These are phyloP conservation scores for Pan troglodytes DNA, from an alignment of 2,113 vertebrate species.

Conservation along the genomic window NHGRI_mPanTro3-v2.1_pri NC_072411.2:52678501-52679000, in stretches of 20 bases:
- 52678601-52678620: slow-evolving; percentile 71
- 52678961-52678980: slow-evolving; percentile 14
- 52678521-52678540: neutral
- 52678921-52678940: slow-evolving; percentile 26
- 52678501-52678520: slow-evolving; percentile 78
- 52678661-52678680: slow-evolving; percentile 76
- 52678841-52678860: neutral
- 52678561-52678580: slow-evolving; percentile 28
- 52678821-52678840: slow-evolving; percentile 23
- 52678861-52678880: neutral
- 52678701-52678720: slow-evolving; percentile 46
- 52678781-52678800: neutral
- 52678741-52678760: neutral
- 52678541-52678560: slow-evolving; percentile 24
- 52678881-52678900: neutral
- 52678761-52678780: neutral
- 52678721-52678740: slow-evolving; percentile 46
- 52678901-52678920: slow-evolving; percentile 55
- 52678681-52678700: slow-evolving; percentile 76
- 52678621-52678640: slow-evolving; percentile 70
- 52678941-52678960: neutral
- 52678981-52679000: slow-evolving; percentile 53
- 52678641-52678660: slow-evolving; percentile 76
- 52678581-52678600: slow-evolving; percentile 57
- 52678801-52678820: neutral